Evolutionary conservation across 2,797 vertebrate species (phyloP).

Genomic region (Gobio occitaniae): DNA sequence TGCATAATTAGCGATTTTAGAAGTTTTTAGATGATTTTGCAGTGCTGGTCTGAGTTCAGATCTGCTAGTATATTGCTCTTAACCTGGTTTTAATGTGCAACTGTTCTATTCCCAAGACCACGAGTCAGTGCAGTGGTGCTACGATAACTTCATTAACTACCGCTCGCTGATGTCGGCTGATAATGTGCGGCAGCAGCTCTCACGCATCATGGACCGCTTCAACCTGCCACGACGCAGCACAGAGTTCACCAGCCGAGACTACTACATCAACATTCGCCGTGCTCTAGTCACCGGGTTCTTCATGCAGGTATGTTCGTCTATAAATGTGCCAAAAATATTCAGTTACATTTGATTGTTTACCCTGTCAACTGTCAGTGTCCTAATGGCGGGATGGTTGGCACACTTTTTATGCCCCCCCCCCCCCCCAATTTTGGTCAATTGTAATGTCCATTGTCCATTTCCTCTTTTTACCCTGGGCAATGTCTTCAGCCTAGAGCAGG

Average conservation of each 20-base stretch:
- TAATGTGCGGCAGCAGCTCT: conserved; percentile 98
- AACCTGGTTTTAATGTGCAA: not conserved
- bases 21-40: not conserved
- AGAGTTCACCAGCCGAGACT: conserved; percentile 94
- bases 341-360: not conserved
- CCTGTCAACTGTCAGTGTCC: not conserved
- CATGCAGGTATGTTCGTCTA: conserved; percentile 86
- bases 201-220: conserved; percentile 98
- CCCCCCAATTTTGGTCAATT: too few species aligned
- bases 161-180: conserved; percentile 99
- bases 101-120: conserved; percentile 83
- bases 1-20: not conserved
- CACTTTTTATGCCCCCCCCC: too few species aligned
- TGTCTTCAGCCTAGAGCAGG: too few species aligned
- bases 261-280: conserved; percentile 96
- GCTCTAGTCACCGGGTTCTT: conserved; percentile 97
- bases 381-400: not conserved
- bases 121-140: conserved; percentile 99
- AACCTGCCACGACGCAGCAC: conserved; percentile 94
- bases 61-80: conserved; percentile 2
- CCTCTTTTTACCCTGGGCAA: too few species aligned
- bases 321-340: not conserved
- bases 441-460: too few species aligned
- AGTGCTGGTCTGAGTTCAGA: conserved; percentile 3
- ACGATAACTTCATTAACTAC: conserved; percentile 99